A percentile compares a stretch with the other conserved stretches of the same genome.
Evolutionary conservation across 2,113 vertebrate genomes (phyloP).

Genomic region (Strix uralensis): DNA sequence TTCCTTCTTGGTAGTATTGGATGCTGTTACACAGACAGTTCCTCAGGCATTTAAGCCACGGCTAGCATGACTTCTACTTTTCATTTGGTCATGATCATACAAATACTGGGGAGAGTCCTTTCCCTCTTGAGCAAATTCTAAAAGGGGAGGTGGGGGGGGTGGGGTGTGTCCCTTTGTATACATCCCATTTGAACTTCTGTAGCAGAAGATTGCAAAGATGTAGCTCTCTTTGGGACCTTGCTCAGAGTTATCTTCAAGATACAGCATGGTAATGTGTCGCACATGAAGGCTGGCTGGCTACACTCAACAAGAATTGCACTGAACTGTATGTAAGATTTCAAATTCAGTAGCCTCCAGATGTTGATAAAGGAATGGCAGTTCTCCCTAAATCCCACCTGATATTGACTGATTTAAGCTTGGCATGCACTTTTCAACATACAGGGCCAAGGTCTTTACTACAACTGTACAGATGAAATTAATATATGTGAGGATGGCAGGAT

Average conservation of each 20-base stretch:
- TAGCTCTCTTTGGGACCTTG: neutral
- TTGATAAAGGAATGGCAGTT: neutral
- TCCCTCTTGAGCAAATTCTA: neutral
- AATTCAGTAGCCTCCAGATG: neutral
- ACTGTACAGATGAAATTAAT: neutral
- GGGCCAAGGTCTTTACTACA: neutral
- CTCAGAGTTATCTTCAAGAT: neutral
- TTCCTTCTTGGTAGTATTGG: neutral
- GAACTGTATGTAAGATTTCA: neutral
- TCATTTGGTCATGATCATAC: neutral
- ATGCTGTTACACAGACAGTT: neutral
- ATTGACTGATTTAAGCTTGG: neutral
- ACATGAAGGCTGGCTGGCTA: neutral
- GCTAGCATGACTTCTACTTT: neutral
- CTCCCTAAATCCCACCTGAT: neutral
- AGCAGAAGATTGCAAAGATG: neutral
- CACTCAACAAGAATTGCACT: neutral
- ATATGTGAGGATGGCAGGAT: neutral
- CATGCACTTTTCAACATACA: neutral
- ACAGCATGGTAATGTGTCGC: neutral
- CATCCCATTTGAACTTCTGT: neutral
- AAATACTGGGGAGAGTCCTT: neutral
- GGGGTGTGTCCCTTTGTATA: neutral
- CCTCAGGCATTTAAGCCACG: neutral
- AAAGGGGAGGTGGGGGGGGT: accelerated